Conservation (phyloP, 2,888 invertebrate species). For the Plebejus melissa region DNA sequence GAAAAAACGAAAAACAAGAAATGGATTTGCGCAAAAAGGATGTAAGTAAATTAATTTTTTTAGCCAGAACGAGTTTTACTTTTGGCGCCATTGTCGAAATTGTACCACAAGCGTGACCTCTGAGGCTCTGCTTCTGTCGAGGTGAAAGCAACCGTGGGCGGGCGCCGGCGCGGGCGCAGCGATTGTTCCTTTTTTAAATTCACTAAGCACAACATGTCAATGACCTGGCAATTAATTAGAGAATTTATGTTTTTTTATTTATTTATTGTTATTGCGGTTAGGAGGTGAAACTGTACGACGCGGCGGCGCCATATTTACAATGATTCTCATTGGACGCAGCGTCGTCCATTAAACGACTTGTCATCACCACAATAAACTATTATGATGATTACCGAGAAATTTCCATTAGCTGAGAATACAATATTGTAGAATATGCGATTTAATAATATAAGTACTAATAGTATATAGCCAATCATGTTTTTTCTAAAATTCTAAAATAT, state of each 20-base stretch:
- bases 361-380: conserved; percentile 9
- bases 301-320: conserved; percentile 7
- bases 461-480: no score
- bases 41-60: not conserved
- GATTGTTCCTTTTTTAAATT: conserved; percentile 26
- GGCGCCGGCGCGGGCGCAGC: conserved; percentile 10
- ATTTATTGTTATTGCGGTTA: conserved; percentile 25
- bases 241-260: conserved; percentile 15
- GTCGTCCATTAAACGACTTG: not conserved
- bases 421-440: not conserved
- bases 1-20: no score
- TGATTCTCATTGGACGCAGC: not conserved
- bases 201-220: conserved; percentile 16
- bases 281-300: conserved; percentile 13
- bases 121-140: conserved; percentile 12
- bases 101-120: conserved; percentile 1
- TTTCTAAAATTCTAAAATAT: no score
- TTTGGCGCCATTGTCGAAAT: not conserved
- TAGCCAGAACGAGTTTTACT: not conserved
- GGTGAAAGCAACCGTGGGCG: conserved; percentile 30
- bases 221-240: conserved; percentile 25
- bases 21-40: no score
- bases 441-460: not conserved
- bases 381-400: not conserved
- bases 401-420: not conserved